A percentile compares a stretch with the other conserved stretches of the same genome.
Evolutionary conservation across 2,113 vertebrate species (phyloP).

Genomic region (Calidris pugnax): DNA sequence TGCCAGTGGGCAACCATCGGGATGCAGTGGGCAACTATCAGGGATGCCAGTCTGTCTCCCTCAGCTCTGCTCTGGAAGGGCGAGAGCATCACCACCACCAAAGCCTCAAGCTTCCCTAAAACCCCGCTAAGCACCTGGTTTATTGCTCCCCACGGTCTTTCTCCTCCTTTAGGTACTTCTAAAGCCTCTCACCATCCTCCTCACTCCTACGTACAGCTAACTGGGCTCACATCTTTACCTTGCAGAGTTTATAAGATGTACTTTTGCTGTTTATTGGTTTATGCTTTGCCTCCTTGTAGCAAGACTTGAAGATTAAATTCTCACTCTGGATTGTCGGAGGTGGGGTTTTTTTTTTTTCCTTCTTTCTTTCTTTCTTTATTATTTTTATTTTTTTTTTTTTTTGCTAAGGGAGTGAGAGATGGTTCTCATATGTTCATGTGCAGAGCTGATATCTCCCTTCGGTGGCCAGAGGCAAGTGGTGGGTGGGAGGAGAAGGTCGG

Average conservation of each 20-base stretch:
- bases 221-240: not conserved
- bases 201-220: not conserved
- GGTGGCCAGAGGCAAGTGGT: not conserved
- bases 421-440: not conserved
- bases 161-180: not conserved
- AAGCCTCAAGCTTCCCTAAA: not conserved
- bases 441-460: not conserved
- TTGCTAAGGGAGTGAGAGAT: not conserved
- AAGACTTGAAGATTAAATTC: not conserved
- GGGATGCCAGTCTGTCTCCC: not conserved
- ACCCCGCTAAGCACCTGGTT: not conserved
- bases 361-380: not conserved
- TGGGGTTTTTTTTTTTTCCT: not conserved
- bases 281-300: not conserved
- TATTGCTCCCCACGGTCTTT: not conserved
- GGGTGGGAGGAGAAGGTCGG: not conserved
- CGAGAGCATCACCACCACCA: accelerated
- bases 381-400: not conserved
- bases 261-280: not conserved
- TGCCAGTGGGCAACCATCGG: not conserved
- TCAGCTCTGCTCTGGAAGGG: not conserved
- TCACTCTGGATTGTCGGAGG: not conserved
- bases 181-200: not conserved
- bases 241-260: not conserved
- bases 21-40: not conserved